These are phyloP conservation scores for Thaumatotibia leucotreta DNA, from an alignment of 1,140 invertebrate genomes.

Conservation along the genomic window DNA sequence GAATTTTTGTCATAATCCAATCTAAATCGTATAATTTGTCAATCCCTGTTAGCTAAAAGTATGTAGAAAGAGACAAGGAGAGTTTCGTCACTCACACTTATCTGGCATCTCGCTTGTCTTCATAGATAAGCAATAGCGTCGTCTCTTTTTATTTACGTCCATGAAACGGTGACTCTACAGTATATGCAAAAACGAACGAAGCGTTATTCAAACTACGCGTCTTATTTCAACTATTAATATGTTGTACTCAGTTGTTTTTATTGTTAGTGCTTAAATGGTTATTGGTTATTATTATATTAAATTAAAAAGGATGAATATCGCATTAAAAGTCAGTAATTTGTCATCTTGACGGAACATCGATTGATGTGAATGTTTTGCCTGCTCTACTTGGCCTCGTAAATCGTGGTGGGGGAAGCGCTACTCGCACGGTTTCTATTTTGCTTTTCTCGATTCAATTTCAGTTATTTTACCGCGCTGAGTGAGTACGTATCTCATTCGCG, in stretches of 20 bases:
- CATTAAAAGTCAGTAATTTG: not conserved
- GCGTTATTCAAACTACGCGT: not conserved
- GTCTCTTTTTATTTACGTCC: conserved; percentile 70
- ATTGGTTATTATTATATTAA: not conserved
- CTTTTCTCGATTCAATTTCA: conserved; percentile 66
- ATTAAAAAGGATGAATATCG: not conserved
- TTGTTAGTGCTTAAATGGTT: not conserved
- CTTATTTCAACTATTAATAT: not conserved
- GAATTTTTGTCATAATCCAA: conserved; percentile 8
- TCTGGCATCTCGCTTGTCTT: conserved; percentile 44
- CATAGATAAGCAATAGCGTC: conserved; percentile 49
- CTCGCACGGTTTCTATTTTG: conserved; percentile 74
- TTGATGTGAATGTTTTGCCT: conserved; percentile 49
- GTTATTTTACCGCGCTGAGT: conserved; percentile 63
- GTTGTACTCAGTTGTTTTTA: not conserved
- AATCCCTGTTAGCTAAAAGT: conserved; percentile 43
- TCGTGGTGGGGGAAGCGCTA: conserved; percentile 66
- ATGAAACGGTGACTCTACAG: conserved; percentile 55
- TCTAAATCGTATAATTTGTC: conserved; percentile 25
- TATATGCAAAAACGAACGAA: conserved; percentile 36
- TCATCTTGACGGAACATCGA: conserved; percentile 28
- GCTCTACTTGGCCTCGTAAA: conserved; percentile 69
- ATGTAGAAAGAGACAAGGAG: conserved; percentile 48
- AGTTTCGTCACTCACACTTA: conserved; percentile 42
- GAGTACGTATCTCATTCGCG: conserved; percentile 48